A percentile compares a stretch with the other conserved stretches of the same genome.
Evolutionary conservation across 1,140 invertebrate species (phyloP).

Genomic region (Cydia amplana): DNA sequence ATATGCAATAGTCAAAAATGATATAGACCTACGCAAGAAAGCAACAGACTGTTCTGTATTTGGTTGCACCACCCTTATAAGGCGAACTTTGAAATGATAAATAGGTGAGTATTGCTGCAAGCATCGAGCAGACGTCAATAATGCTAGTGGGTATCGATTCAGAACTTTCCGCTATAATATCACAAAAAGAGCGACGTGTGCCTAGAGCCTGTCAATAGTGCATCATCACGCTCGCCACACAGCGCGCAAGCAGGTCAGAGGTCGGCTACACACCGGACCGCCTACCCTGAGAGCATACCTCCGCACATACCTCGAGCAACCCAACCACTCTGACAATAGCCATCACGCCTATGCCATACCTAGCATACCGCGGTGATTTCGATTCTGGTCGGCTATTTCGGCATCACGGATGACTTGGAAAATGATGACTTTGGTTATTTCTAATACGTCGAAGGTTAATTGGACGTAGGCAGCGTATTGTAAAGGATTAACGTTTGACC

Average conservation of each 20-base stretch:
- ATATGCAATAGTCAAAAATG: neutral
- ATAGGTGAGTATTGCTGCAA: constrained; percentile 3
- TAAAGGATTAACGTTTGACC: constrained; percentile 63
- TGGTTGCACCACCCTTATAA: neutral
- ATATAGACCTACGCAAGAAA: neutral
- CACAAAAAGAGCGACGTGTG: constrained; percentile 31
- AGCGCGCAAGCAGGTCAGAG: constrained; percentile 60
- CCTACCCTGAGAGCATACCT: constrained; percentile 56
- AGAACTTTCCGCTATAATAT: constrained; percentile 30
- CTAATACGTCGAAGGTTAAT: constrained; percentile 72
- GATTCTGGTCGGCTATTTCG: constrained; percentile 37
- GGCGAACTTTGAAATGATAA: neutral
- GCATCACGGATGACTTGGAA: constrained; percentile 56
- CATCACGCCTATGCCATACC: constrained; percentile 32
- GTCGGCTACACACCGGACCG: constrained; percentile 57
- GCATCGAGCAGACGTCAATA: constrained; percentile 9
- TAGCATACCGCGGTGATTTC: constrained; percentile 9
- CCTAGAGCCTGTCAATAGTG: constrained; percentile 46
- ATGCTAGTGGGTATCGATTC: constrained; percentile 27
- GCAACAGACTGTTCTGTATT: neutral
- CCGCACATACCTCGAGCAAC: constrained; percentile 56
- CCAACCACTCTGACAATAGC: constrained; percentile 40
- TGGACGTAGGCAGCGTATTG: constrained; percentile 68
- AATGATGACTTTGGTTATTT: constrained; percentile 69
- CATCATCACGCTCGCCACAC: constrained; percentile 59